phyloP scores from a whole-genome alignment of 2,113 vertebrate species.

The Crotalus tigris region DNA sequence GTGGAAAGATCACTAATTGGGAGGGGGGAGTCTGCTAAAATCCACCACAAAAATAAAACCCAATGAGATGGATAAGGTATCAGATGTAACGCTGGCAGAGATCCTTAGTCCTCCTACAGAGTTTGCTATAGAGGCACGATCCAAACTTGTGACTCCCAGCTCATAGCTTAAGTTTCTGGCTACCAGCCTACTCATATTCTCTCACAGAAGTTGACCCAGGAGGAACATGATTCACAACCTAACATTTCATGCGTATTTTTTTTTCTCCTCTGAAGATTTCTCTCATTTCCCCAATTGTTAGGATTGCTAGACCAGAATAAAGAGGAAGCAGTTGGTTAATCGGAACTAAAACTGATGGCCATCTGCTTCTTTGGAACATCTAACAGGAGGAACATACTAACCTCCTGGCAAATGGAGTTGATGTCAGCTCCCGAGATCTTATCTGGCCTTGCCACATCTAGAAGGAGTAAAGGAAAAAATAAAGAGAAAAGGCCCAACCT shows the following conservation, averaged over 20 bases:
- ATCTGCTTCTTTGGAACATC: no score
- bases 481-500: neutral
- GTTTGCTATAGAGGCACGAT: neutral
- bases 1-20: neutral
- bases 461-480: conserved; percentile 72
- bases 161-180: no score
- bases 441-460: conserved; percentile 91
- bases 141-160: neutral
- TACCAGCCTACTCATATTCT: neutral
- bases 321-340: neutral
- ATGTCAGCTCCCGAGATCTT: conserved; percentile 95
- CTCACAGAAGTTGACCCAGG: neutral
- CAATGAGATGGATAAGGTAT: neutral
- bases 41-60: neutral
- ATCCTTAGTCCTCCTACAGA: neutral
- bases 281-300: neutral
- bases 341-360: no score
- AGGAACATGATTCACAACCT: neutral
- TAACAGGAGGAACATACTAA: conserved; percentile 43
- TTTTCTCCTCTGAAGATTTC: neutral
- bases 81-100: neutral
- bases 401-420: conserved; percentile 96
- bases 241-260: neutral
- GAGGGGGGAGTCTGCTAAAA: neutral
- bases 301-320: neutral